Evolutionary conservation across 2,888 invertebrate genomes (phyloP), one percentile per base, ranked within the genome.

Genomic region (Rhimphoctona megacephalus): DNA sequence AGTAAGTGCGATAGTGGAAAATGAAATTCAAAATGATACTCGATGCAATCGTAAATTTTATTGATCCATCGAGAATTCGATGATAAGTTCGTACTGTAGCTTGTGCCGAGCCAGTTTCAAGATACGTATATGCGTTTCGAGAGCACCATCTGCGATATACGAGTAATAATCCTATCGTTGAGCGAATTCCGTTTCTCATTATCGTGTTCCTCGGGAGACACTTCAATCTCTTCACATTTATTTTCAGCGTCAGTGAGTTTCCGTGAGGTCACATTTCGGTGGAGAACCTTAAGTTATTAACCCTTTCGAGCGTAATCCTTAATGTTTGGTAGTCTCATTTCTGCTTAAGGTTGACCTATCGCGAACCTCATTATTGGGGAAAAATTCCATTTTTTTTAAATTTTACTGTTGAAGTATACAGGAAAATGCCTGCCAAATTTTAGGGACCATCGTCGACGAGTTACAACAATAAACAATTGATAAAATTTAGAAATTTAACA

Each of bases 141-240:
- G 64, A 46, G 76, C 9, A 36, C 30, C 33, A 39, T 39, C 39
- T 52, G 33, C 43, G 54, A 22, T 61, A 61, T 52, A 77, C 72
- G 49, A 49, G 79, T 67, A 86, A 86, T 84, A 86, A 86, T 81
- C 83, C 77, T 25, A 81, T 81, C 84, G 81, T 78, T 70, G 84
- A 78, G 81, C 36, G 81, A 78, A 86, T 84, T 84, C 84, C 84
- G 77, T 81, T 86, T 84, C 84, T 86, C 86, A 86, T 86, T 86
- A 86, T 81, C 83, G 73, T 70, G 67, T 80, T 52, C 9, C 25
- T 66, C 36, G 22, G n/a, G 54, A 69, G 33, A 74, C 36, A 49
- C 49, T 52, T 69, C 39, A 25, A 17, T 33, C 22, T 57, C 30
- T 57, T 30, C 3, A 30, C 61, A 30, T 39, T 9, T 9, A 57